phyloP scores from a whole-genome alignment of 1,140 invertebrate species.

The Drosophila oshimai region DNA sequence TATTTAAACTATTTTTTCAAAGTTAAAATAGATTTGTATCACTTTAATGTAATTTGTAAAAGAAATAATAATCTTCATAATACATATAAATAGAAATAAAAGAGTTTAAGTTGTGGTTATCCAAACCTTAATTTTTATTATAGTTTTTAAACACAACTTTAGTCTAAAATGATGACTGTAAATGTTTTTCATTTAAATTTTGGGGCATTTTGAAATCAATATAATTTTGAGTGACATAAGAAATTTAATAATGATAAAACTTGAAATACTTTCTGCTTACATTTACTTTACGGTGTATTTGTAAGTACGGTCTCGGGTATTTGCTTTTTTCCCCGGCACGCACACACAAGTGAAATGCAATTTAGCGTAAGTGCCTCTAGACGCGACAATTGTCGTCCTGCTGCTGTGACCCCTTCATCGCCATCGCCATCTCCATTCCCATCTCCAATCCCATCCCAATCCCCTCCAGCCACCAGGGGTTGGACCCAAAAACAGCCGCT shows the following conservation, averaged over 20 bases:
- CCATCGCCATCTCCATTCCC: not conserved
- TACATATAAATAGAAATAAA: no score
- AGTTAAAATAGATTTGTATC: not conserved
- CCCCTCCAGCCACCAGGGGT: constrained; percentile 13
- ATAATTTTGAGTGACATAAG: no score
- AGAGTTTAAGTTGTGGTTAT: no score
- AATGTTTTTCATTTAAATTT: no score
- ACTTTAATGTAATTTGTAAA: no score
- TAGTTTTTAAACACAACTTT: no score
- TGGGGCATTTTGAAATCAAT: no score
- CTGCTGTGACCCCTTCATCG: not conserved
- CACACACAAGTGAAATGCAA: constrained; percentile 67
- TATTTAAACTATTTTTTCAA: not conserved
- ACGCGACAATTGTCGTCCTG: constrained; percentile 68
- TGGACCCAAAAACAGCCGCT: constrained; percentile 31
- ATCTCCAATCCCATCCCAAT: not conserved
- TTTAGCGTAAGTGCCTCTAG: constrained; percentile 74
- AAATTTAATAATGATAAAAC: no score
- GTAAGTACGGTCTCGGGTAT: constrained; percentile 25
- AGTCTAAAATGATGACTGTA: no score
- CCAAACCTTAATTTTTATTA: no score
- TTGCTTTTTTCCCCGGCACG: constrained; percentile 34
- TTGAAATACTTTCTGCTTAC: not conserved
- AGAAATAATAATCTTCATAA: no score
- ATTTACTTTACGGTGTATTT: not conserved